These are phyloP conservation scores for Tineola bisselliella DNA, from an alignment of 2,888 invertebrate genomes.

Conservation along the genomic window DNA sequence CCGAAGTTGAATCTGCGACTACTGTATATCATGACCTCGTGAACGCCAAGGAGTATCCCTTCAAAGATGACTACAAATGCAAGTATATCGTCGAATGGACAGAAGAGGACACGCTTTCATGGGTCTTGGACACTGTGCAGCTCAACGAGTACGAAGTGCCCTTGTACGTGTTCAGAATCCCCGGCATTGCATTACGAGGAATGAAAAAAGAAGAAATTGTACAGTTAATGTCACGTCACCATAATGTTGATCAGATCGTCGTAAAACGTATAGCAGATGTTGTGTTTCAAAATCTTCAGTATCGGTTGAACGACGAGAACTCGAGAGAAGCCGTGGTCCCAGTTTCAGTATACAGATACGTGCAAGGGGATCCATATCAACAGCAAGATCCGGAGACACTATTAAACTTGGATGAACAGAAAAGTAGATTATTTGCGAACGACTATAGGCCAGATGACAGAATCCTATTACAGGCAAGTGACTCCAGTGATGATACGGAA, in stretches of 20 bases:
- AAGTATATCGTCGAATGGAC: conserved; percentile 65
- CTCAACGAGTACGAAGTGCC: conserved; percentile 49
- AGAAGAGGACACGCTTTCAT: conserved; percentile 65
- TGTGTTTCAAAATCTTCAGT: conserved; percentile 47
- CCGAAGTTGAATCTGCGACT: conserved; percentile 42
- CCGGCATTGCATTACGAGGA: conserved; percentile 40
- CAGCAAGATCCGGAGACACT: conserved; percentile 39
- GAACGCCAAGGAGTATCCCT: conserved; percentile 36
- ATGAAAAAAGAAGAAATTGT: conserved; percentile 50
- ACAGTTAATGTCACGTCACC: conserved; percentile 36
- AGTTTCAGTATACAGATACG: conserved; percentile 32
- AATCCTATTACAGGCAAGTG: conserved; percentile 27
- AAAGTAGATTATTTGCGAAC: conserved; percentile 35
- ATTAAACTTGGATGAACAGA: conserved; percentile 45
- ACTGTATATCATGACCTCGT: conserved; percentile 54
- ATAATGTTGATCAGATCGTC: conserved; percentile 34
- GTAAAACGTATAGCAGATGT: conserved; percentile 42
- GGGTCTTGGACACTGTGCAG: conserved; percentile 55
- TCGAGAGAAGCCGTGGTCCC: conserved; percentile 31
- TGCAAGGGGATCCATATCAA: conserved; percentile 40
- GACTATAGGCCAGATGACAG: conserved; percentile 48
- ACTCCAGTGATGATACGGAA: conserved; percentile 56
- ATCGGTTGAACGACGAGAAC: conserved; percentile 41
- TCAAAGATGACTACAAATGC: conserved; percentile 60
- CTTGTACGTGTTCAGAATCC: conserved; percentile 49